A percentile compares a stretch with the other conserved stretches of the same genome.
phyloP scores from a whole-genome alignment of 2,113 vertebrate genomes.

The Malaclemys terrapin region DNA sequence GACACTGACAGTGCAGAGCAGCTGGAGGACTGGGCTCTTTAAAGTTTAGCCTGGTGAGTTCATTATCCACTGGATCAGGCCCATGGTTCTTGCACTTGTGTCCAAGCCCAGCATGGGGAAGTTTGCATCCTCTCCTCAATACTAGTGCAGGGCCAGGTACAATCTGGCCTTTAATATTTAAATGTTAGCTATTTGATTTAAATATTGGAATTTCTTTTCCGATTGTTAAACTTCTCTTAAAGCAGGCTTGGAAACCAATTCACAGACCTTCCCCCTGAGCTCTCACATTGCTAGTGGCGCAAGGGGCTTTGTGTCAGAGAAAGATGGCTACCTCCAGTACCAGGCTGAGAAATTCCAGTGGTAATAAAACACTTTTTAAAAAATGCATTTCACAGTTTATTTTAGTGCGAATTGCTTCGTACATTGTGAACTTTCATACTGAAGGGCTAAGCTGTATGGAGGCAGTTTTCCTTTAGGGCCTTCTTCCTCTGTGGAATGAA shows the following conservation, averaged over 20 bases:
- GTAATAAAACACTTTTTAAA: constrained; percentile 68
- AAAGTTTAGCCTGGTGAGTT: background rate
- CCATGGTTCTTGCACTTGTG: background rate
- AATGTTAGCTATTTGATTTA: constrained; percentile 41
- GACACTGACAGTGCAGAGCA: accelerated
- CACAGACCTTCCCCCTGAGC: constrained; percentile 48
- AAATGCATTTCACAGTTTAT: constrained; percentile 72
- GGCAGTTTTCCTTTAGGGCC: constrained; percentile 38
- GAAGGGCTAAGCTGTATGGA: background rate
- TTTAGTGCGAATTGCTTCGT: constrained; percentile 74
- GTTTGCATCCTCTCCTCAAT: constrained; percentile 22
- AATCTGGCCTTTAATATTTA: background rate
- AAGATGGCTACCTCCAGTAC: background rate
- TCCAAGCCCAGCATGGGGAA: background rate
- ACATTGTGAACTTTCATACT: constrained; percentile 50
- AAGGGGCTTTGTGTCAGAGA: constrained; percentile 35
- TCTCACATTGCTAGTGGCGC: background rate
- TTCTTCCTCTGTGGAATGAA: constrained; percentile 5
- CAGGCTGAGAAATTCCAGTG: constrained; percentile 9
- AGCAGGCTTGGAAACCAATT: constrained; percentile 56
- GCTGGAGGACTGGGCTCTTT: background rate
- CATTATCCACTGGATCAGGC: accelerated
- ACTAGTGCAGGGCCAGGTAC: background rate
- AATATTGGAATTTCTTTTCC: constrained; percentile 26
- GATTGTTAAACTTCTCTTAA: constrained; percentile 32